These are phyloP conservation scores for Lindbergichthys nudifrons DNA, from an alignment of 2,797 vertebrate species.

Conservation along the genomic window DNA sequence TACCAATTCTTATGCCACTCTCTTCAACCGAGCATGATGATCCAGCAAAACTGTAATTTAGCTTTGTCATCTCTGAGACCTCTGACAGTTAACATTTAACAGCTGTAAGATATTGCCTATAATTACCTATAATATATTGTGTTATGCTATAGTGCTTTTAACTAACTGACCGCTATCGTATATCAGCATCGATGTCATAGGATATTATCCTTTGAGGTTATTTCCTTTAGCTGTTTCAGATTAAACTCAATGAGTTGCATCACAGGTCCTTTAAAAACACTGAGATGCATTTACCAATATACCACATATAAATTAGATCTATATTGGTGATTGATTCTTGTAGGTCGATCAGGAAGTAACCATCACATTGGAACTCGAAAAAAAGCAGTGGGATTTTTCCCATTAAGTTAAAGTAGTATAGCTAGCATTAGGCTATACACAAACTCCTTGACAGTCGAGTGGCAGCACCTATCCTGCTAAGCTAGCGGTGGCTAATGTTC, in stretches of 20 bases:
- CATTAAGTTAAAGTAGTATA: too few relatives aligned
- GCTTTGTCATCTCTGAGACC: background rate
- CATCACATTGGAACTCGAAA: too few relatives aligned
- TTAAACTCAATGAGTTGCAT: constrained; percentile 7
- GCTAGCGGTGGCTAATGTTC: too few relatives aligned
- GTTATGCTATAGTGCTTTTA: constrained; percentile 7
- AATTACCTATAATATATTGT: background rate
- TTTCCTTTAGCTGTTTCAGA: constrained; percentile 3
- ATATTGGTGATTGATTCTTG: too few relatives aligned
- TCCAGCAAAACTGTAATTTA: constrained; percentile 19
- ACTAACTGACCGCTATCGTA: constrained; percentile 3
- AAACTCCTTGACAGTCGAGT: too few relatives aligned
- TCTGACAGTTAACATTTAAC: background rate
- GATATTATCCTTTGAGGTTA: background rate
- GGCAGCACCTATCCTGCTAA: too few relatives aligned
- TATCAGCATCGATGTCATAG: constrained; percentile 2
- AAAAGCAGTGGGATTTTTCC: too few relatives aligned
- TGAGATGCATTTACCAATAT: background rate
- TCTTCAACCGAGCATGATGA: constrained; percentile 31
- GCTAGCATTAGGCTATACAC: too few relatives aligned
- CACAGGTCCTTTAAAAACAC: background rate
- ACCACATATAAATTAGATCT: constrained; percentile 10
- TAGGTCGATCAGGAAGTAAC: too few relatives aligned
- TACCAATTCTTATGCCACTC: constrained; percentile 29
- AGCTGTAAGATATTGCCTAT: background rate